A percentile compares a stretch with the other conserved stretches of the same genome.
phyloP scores from a whole-genome alignment of 2,888 invertebrate species.

The Tenodera sinensis region DNA sequence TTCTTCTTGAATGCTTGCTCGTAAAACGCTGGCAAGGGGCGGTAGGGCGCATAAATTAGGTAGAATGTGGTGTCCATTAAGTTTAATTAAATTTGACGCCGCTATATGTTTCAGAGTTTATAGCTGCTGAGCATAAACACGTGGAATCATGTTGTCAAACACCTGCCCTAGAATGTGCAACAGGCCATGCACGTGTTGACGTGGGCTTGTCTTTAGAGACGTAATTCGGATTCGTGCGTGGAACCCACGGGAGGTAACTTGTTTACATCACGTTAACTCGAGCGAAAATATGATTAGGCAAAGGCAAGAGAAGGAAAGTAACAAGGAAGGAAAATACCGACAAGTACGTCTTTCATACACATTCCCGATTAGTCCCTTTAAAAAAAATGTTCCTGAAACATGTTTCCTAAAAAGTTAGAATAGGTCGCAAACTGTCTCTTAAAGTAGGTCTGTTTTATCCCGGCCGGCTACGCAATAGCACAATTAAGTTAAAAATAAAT shows the following conservation, averaged over 20 bases:
- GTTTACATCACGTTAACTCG: not conserved
- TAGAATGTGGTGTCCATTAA: not conserved
- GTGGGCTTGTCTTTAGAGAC: not conserved
- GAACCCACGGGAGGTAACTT: not conserved
- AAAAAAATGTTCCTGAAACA: too few species aligned
- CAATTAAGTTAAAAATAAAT: too few species aligned
- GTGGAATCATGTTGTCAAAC: not conserved
- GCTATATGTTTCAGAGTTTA: not conserved
- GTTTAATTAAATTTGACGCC: not conserved
- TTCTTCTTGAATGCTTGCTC: not conserved
- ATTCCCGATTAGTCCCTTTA: too few species aligned
- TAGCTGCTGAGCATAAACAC: not conserved
- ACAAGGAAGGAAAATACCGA: too few species aligned
- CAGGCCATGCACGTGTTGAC: not conserved
- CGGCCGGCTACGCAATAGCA: too few species aligned
- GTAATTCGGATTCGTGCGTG: not conserved
- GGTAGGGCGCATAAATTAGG: not conserved
- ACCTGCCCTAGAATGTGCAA: not conserved
- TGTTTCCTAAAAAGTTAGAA: too few species aligned
- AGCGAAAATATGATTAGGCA: not conserved
- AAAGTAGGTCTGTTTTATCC: too few species aligned
- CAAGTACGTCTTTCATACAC: too few species aligned
- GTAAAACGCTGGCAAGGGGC: not conserved
- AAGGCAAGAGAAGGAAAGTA: not conserved
- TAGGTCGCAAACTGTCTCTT: too few species aligned